Conservation (phyloP, 2,797 vertebrate genomes). For the Sciurus carolinensis region DNA sequence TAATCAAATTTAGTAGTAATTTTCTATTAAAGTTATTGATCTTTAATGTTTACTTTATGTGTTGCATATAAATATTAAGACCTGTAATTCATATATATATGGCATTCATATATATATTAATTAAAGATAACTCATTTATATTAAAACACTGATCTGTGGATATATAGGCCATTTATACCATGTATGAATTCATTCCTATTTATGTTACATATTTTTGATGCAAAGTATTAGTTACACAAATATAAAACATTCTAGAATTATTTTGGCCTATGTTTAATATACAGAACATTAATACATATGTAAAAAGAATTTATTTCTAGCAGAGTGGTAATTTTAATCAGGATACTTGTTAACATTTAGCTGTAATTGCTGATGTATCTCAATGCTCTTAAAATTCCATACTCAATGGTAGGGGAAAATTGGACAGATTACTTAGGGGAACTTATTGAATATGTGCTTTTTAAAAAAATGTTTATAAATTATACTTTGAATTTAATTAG, state of each 20-base stretch:
- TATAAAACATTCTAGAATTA: conserved; percentile 51
- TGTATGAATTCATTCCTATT: conserved; percentile 17
- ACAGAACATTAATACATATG: conserved; percentile 77
- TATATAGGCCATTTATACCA: background rate
- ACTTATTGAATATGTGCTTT: conserved; percentile 52
- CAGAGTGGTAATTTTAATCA: conserved; percentile 86
- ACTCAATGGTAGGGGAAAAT: conserved; percentile 74
- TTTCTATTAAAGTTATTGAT: conserved; percentile 50
- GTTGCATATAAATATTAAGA: background rate
- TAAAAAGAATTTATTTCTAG: conserved; percentile 81
- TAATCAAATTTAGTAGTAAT: background rate
- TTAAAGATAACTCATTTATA: background rate
- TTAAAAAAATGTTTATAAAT: conserved; percentile 35
- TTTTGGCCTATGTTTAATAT: conserved; percentile 71
- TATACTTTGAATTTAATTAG: conserved; percentile 59
- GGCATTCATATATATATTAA: background rate
- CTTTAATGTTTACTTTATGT: background rate
- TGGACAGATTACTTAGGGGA: conserved; percentile 64
- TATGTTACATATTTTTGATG: conserved; percentile 18
- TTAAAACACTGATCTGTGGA: background rate
- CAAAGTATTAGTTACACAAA: conserved; percentile 57
- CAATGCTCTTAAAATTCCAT: conserved; percentile 83
- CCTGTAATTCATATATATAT: background rate
- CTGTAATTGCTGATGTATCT: conserved; percentile 81
- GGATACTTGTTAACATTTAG: conserved; percentile 84